A percentile compares a stretch with the other conserved stretches of the same genome.
phyloP scores from a whole-genome alignment of 2,888 invertebrate species.

The Biston stratarius region DNA sequence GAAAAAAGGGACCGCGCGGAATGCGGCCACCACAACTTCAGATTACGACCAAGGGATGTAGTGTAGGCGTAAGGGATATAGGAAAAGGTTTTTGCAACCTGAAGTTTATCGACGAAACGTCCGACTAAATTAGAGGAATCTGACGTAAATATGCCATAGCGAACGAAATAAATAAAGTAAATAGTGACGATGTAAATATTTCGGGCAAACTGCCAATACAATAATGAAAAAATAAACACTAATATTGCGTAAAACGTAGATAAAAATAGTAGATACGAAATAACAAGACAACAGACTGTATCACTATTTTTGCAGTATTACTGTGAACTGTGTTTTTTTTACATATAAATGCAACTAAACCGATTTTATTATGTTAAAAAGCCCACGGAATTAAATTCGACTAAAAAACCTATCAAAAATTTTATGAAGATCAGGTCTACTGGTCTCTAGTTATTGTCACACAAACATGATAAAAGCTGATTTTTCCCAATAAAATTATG shows the following conservation, averaged over 20 bases:
- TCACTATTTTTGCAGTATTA: neutral
- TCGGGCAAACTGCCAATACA: conserved; percentile 16
- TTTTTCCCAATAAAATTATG: too few relatives aligned
- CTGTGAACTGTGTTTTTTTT: neutral
- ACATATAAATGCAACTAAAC: too few relatives aligned
- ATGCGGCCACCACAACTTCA: conserved; percentile 45
- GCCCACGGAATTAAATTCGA: too few relatives aligned
- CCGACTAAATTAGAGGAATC: conserved; percentile 10
- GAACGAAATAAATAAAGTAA: conserved; percentile 2
- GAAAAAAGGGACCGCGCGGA: conserved; percentile 44
- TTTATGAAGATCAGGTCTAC: too few relatives aligned
- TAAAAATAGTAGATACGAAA: conserved; percentile 9
- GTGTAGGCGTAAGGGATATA: conserved; percentile 62
- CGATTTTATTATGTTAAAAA: too few relatives aligned
- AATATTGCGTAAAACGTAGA: conserved; percentile 18
- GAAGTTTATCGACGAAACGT: conserved; percentile 15
- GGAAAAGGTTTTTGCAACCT: conserved; percentile 44
- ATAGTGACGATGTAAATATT: conserved; percentile 9
- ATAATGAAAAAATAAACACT: conserved; percentile 1
- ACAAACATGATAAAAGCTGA: too few relatives aligned
- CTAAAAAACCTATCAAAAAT: too few relatives aligned
- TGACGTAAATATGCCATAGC: conserved; percentile 12
- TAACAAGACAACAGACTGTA: neutral
- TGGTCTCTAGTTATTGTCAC: too few relatives aligned
- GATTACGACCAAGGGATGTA: conserved; percentile 54